Percentiles rank a stretch among this genome's conserved stretches.
These are phyloP conservation scores for Trissolcus japonicus DNA, from an alignment of 2,888 invertebrate species.

Conservation along the genomic window DNA sequence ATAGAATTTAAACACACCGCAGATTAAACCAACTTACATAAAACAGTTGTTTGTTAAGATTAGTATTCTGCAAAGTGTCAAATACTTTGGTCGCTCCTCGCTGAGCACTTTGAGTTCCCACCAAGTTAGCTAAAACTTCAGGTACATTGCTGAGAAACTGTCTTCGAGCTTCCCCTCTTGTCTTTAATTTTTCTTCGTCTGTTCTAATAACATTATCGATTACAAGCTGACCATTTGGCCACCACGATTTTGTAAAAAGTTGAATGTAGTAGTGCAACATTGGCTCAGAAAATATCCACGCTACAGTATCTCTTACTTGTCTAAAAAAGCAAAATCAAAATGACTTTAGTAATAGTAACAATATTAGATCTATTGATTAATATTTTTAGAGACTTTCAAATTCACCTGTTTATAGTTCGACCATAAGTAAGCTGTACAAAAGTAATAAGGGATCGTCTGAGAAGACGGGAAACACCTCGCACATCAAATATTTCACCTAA, in stretches of 20 bases:
- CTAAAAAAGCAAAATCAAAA: constrained; percentile 75
- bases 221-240: constrained; percentile 89
- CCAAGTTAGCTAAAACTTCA: constrained; percentile 88
- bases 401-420: constrained; percentile 90
- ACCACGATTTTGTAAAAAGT: constrained; percentile 89
- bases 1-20: not conserved
- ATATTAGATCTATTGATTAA: not conserved
- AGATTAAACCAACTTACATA: constrained; percentile 82
- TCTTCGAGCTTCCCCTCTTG: constrained; percentile 82
- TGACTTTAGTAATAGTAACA: not conserved
- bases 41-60: constrained; percentile 92
- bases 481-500: constrained; percentile 94
- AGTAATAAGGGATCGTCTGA: constrained; percentile 90
- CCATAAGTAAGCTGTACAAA: constrained; percentile 95
- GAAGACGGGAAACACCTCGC: constrained; percentile 91
- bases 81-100: constrained; percentile 91
- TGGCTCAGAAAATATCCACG: constrained; percentile 91
- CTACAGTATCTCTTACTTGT: constrained; percentile 91
- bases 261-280: constrained; percentile 93
- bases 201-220: constrained; percentile 78
- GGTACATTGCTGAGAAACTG: constrained; percentile 85
- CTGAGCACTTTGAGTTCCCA: constrained; percentile 90
- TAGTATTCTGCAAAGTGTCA: constrained; percentile 88
- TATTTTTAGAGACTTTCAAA: not conserved
- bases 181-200: constrained; percentile 82